Percentiles rank a stretch among this genome's conserved stretches.
These are phyloP conservation scores for Puntigrus tetrazona DNA, from an alignment of 2,113 vertebrate species.

Conservation along the genomic window DNA sequence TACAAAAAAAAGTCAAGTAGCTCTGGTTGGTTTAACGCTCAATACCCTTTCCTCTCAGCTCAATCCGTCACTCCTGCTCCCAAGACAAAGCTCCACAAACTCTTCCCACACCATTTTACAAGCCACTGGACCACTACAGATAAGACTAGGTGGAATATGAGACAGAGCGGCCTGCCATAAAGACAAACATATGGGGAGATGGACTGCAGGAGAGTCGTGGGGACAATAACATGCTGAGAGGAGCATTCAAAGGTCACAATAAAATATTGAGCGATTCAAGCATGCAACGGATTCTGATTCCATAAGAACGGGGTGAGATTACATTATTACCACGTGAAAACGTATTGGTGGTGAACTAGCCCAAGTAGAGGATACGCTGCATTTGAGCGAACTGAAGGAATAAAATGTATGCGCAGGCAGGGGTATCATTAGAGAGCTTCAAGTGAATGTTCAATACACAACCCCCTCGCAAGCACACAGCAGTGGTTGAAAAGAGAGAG, in stretches of 20 bases:
- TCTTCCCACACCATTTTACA: constrained; percentile 39
- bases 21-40: constrained; percentile 25
- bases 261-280: constrained; percentile 35
- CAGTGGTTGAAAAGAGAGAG: constrained; percentile 11
- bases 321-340: constrained; percentile 30
- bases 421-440: constrained; percentile 27
- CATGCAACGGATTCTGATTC: constrained; percentile 25
- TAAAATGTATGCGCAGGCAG: background rate
- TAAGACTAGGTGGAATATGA: constrained; percentile 29
- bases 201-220: constrained; percentile 11
- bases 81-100: constrained; percentile 33
- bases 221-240: constrained; percentile 27
- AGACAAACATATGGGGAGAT: constrained; percentile 29
- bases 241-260: constrained; percentile 29
- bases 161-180: constrained; percentile 28
- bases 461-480: background rate
- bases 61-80: constrained; percentile 10
- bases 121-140: constrained; percentile 47
- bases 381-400: background rate
- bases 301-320: constrained; percentile 8
- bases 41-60: background rate
- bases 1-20: background rate
- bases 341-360: background rate
- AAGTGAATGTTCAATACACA: constrained; percentile 31
- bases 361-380: background rate